These are phyloP conservation scores for Rhynchotus rufescens DNA, from an alignment of 2,797 vertebrate species.

Conservation along the genomic window DNA sequence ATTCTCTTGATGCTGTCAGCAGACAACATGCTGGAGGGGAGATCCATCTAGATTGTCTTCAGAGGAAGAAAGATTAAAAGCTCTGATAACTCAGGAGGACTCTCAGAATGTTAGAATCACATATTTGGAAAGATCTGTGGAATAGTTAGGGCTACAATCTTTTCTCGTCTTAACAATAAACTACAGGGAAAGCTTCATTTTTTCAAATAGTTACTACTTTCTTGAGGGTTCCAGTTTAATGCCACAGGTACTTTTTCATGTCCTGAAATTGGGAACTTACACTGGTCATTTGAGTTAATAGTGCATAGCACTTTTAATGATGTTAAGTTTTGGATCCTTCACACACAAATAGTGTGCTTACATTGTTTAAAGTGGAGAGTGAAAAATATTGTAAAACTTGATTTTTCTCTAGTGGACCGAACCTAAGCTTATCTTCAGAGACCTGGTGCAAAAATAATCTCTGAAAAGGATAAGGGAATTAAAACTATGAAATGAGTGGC, in stretches of 20 bases:
- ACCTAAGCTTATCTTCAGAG: neutral
- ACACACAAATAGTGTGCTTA: neutral
- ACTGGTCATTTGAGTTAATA: neutral
- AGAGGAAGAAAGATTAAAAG: slow-evolving; percentile 11
- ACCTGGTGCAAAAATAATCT: neutral
- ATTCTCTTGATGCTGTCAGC: neutral
- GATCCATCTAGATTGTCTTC: neutral
- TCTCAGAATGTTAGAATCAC: neutral
- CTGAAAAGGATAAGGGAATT: neutral
- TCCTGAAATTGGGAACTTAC: neutral
- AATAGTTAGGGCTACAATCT: neutral
- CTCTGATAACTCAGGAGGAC: neutral
- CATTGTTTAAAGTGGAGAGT: neutral
- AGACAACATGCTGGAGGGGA: neutral
- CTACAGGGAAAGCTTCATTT: neutral
- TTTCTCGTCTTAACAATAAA: neutral
- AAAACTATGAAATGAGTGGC: neutral
- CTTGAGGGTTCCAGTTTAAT: slow-evolving; percentile 55
- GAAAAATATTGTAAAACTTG: neutral
- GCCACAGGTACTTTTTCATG: neutral
- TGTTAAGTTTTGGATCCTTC: neutral
- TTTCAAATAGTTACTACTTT: neutral
- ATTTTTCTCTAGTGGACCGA: neutral
- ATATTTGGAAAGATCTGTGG: neutral
- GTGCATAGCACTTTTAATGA: neutral